Evolutionary conservation across 2,797 vertebrate genomes (phyloP), one percentile per base, ranked within the genome.

Genomic region (Manis javanica): DNA sequence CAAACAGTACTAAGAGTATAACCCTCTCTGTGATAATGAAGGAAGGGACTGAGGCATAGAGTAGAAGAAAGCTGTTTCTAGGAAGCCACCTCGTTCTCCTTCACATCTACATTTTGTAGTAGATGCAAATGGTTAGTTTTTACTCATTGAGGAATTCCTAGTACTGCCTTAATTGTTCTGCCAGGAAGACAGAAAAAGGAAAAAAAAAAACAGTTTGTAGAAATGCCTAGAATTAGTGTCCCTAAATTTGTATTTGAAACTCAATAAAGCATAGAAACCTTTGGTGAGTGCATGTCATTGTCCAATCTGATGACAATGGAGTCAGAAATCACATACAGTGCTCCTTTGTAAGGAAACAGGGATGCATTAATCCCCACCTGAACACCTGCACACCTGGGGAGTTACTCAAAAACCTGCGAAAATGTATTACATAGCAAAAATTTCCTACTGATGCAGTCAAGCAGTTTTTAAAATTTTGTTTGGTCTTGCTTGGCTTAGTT

Each of bases 231-330:
- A 53, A 64, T 7, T 64, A 34, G 63, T 59, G 71, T 26, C 37
- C 21, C 59, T 57, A 14, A 29, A 69, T 79, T 63, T 95, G 81
- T 71, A 93, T 31, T 34, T 82, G 74, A 96, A 89, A 82, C 19
- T 78, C 74, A 74, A 2, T 72, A 86, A 46, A 86, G 42, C 42
- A 53, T 4, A 66, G 74, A 91, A 82, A 79, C 31, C 23, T 63
- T 63, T 7, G 53, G 49, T 59, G 23, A 68, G 11, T 19, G 24
- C 24, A 3, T 29, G 42, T 37, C 90, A 23, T 37, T 11, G 42
- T 77, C 61, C 49, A 64, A 72, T 15, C 34, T 46, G 69, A 55
- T 19, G 34, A 78, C 61, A 89, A 23, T 10, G 46, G 55, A 78
- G 75, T 24, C 19, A 24, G 68, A 79, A 88, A 81, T 46, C 24